These are phyloP conservation scores for Apis laboriosa DNA, from an alignment of 1,140 invertebrate species.

Conservation along the genomic window DNA sequence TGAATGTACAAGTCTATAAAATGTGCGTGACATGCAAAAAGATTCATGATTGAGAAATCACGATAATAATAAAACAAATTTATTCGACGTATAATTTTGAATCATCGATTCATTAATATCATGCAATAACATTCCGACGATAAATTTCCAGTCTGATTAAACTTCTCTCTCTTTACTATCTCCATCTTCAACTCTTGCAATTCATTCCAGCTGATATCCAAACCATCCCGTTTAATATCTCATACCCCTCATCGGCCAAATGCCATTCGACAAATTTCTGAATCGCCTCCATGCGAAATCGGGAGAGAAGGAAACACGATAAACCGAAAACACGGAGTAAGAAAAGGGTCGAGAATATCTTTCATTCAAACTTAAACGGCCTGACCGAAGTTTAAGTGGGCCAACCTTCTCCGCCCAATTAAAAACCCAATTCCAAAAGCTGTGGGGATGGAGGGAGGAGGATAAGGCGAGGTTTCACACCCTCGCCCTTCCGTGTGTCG, in stretches of 20 bases:
- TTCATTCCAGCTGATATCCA: background rate
- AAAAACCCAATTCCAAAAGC: slow-evolving; percentile 52
- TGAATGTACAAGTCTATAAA: too few species aligned
- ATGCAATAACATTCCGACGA: too few species aligned
- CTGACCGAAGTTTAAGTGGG: slow-evolving; percentile 22
- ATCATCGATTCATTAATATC: too few species aligned
- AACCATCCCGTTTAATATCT: background rate
- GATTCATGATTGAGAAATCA: background rate
- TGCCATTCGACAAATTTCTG: background rate
- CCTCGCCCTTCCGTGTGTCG: background rate
- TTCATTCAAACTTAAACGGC: slow-evolving; percentile 2
- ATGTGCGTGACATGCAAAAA: background rate
- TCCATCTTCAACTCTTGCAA: background rate
- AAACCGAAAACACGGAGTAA: background rate
- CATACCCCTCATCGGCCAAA: background rate
- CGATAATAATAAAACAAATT: too few species aligned
- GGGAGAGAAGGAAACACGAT: background rate
- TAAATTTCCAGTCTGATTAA: too few species aligned
- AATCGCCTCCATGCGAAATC: background rate
- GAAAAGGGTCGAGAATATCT: background rate
- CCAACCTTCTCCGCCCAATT: slow-evolving; percentile 41
- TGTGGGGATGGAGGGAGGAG: too few species aligned
- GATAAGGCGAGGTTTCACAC: background rate
- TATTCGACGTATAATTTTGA: too few species aligned
- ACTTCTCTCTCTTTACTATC: background rate